A percentile compares a stretch with the other conserved stretches of the same genome.
These are phyloP conservation scores for Stenodera caucasica DNA, from an alignment of 2,888 invertebrate genomes.

Conservation along the genomic window DNA sequence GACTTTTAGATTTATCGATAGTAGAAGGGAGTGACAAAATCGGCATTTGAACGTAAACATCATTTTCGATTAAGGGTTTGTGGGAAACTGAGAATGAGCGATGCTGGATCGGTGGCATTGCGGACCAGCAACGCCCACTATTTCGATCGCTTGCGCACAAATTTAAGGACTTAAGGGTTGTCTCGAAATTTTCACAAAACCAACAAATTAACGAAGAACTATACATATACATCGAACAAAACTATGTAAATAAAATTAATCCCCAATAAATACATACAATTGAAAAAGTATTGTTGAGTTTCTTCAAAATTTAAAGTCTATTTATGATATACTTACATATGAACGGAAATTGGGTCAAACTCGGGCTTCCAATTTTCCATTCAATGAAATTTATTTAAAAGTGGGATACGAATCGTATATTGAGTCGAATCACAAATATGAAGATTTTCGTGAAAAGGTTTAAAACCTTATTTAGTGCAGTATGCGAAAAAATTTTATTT, in stretches of 20 bases:
- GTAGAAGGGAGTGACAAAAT: slow-evolving; percentile 29
- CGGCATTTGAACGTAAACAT: slow-evolving; percentile 9
- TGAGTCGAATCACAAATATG: too few species aligned
- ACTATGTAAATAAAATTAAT: neutral
- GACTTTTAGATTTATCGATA: neutral
- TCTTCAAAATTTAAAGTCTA: too few species aligned
- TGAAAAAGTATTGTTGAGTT: too few species aligned
- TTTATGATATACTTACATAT: too few species aligned
- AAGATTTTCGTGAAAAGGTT: too few species aligned
- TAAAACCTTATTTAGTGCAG: too few species aligned
- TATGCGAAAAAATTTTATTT: too few species aligned
- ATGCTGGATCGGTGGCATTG: slow-evolving; percentile 46
- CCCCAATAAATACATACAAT: too few species aligned
- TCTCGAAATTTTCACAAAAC: neutral
- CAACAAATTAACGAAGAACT: neutral
- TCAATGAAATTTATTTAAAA: neutral
- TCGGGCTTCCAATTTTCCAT: neutral
- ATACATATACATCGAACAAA: neutral
- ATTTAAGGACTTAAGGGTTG: neutral
- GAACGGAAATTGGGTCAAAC: neutral
- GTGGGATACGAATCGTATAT: too few species aligned
- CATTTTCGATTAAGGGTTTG: slow-evolving; percentile 1
- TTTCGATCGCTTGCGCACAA: slow-evolving; percentile 32
- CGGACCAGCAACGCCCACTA: slow-evolving; percentile 49
- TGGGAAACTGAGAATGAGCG: slow-evolving; percentile 23